Conservation (phyloP, 2,113 vertebrate species). For the Rafetus swinhoei region DNA sequence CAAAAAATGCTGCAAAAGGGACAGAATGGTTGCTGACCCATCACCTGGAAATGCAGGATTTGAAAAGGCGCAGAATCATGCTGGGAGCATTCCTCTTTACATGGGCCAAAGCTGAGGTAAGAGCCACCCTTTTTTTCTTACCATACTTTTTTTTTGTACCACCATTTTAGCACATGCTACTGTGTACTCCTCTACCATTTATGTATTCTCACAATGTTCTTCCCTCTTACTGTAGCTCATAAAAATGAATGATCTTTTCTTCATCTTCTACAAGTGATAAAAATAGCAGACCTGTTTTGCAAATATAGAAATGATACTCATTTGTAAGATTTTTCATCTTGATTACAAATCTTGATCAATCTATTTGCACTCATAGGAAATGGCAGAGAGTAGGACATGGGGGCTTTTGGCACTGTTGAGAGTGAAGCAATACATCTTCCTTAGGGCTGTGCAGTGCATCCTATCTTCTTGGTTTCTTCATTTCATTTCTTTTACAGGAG, state of each 20-base stretch:
- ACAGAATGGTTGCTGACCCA: no score
- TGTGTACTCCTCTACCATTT: background rate
- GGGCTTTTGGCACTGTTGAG: background rate
- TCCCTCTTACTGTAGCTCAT: background rate
- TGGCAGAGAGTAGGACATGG: background rate
- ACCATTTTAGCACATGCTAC: background rate
- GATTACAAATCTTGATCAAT: background rate
- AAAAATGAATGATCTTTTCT: background rate
- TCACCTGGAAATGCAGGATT: no score
- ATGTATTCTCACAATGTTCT: background rate
- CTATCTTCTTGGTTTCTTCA: background rate
- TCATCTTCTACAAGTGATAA: background rate
- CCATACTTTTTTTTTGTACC: background rate
- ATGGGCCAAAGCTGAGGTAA: no score
- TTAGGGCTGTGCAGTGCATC: background rate
- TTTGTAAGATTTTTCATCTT: background rate
- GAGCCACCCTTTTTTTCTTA: background rate
- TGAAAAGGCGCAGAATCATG: no score
- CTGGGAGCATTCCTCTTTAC: no score
- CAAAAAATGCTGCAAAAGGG: no score
- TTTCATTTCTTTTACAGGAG: background rate
- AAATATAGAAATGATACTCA: background rate
- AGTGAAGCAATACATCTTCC: rapidly evolving
- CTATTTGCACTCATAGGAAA: background rate
- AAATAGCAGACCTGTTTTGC: background rate